phyloP scores from a whole-genome alignment of 2,797 vertebrate genomes.

The Crenichthys baileyi region DNA sequence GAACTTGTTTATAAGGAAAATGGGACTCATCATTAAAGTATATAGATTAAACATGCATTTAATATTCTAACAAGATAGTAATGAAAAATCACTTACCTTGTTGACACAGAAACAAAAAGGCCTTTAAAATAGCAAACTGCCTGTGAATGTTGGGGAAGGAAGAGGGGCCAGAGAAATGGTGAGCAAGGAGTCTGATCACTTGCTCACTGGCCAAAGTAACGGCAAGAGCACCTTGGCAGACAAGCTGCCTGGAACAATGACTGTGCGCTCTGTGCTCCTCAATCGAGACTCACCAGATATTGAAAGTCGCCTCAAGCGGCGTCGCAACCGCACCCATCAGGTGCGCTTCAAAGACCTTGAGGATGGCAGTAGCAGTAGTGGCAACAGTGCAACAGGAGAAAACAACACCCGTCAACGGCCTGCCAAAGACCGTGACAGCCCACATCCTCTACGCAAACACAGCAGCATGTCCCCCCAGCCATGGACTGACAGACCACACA shows the following conservation, averaged over 20 bases:
- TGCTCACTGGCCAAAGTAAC: conserved; percentile 75
- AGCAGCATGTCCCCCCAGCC: conserved; percentile 58
- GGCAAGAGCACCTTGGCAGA: conserved; percentile 80
- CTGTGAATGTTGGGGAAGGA: conserved; percentile 70
- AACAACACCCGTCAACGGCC: conserved; percentile 69
- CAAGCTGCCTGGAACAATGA: conserved; percentile 81
- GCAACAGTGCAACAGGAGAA: conserved; percentile 69
- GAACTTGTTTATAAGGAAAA: conserved; percentile 49
- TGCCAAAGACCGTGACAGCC: conserved; percentile 69
- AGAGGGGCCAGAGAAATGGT: conserved; percentile 79
- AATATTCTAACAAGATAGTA: conserved; percentile 28
- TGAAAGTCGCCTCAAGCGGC: conserved; percentile 83
- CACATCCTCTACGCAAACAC: conserved; percentile 74
- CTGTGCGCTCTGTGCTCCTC: conserved; percentile 87
- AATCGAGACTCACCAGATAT: conserved; percentile 86
- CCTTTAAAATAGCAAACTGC: conserved; percentile 59
- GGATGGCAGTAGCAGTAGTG: conserved; percentile 79
- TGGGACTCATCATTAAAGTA: conserved; percentile 46
- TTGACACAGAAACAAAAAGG: conserved; percentile 57
- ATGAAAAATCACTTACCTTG: conserved; percentile 45
- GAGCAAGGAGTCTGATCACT: conserved; percentile 82
- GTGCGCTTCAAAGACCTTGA: conserved; percentile 89
- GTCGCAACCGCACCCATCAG: conserved; percentile 86
- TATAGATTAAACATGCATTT: conserved; percentile 42
- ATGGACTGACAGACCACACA: conserved; percentile 61